Percentiles rank a stretch among this genome's conserved stretches.
phyloP scores from a whole-genome alignment of 2,113 vertebrate genomes.

The Odocoileus hemionus region DNA sequence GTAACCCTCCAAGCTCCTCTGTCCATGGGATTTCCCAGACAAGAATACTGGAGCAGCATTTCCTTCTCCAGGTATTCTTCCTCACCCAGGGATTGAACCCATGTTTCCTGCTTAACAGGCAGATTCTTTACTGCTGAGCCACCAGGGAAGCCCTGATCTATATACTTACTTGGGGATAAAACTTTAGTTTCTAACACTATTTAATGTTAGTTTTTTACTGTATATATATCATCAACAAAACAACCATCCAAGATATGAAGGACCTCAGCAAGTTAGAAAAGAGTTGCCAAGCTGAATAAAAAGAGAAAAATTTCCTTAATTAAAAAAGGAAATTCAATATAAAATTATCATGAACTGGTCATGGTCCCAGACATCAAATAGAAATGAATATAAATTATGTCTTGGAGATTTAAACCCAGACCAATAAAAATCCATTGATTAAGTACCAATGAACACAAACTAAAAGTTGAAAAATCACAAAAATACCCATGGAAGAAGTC shows the following conservation, averaged over 20 bases:
- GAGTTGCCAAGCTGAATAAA: neutral
- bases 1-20: neutral
- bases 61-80: neutral
- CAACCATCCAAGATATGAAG: neutral
- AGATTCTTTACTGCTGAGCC: neutral
- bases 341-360: neutral
- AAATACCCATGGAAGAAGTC: neutral
- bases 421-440: constrained; percentile 11
- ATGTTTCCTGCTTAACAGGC: neutral
- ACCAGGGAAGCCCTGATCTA: neutral
- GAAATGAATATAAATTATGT: neutral
- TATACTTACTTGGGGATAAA: neutral
- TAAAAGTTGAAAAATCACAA: neutral
- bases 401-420: neutral
- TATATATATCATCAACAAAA: neutral
- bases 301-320: neutral
- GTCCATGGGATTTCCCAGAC: neutral
- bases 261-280: neutral
- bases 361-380: neutral
- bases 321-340: neutral
- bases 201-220: neutral
- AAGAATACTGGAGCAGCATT: neutral
- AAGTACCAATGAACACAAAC: neutral
- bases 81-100: neutral
- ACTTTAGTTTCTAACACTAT: neutral